Percentiles rank a stretch among this genome's conserved stretches.
Conservation (phyloP, 2,113 vertebrate species). For the Protomyctophum bolini region DNA sequence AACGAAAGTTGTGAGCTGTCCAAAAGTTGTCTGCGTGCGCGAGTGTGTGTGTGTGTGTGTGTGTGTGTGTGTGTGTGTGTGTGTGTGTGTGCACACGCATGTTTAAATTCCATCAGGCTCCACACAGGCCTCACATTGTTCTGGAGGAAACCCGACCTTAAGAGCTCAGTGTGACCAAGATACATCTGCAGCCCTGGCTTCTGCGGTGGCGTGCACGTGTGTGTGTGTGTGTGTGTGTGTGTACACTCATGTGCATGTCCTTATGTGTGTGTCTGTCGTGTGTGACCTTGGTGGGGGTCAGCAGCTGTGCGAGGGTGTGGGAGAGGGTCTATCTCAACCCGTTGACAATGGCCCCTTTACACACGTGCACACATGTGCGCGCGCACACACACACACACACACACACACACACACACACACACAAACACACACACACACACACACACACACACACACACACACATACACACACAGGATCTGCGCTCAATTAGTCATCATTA, state of each 20-base stretch:
- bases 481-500: constrained; percentile 43
- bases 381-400: constrained; percentile 8
- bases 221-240: constrained; percentile 34
- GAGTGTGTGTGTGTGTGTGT: constrained; percentile 26
- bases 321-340: constrained; percentile 56
- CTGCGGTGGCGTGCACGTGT: constrained; percentile 38
- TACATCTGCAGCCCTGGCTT: constrained; percentile 62
- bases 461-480: constrained; percentile 19
- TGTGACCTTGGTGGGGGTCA: constrained; percentile 75
- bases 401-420: background rate
- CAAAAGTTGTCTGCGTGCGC: constrained; percentile 34
- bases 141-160: constrained; percentile 75
- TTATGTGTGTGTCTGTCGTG: constrained; percentile 43
- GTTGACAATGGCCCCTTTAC: constrained; percentile 52
- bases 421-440: constrained; percentile 11
- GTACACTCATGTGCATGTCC: constrained; percentile 17
- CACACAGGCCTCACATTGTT: constrained; percentile 79
- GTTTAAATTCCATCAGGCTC: constrained; percentile 66
- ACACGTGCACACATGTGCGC: background rate
- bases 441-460: background rate
- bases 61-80: constrained; percentile 11
- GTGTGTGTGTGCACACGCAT: constrained; percentile 53
- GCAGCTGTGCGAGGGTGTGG: constrained; percentile 75
- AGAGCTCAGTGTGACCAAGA: constrained; percentile 54
- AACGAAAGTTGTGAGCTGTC: constrained; percentile 39